Conservation (phyloP, 2,797 vertebrate species). For the Melanogrammus aeglefinus region DNA sequence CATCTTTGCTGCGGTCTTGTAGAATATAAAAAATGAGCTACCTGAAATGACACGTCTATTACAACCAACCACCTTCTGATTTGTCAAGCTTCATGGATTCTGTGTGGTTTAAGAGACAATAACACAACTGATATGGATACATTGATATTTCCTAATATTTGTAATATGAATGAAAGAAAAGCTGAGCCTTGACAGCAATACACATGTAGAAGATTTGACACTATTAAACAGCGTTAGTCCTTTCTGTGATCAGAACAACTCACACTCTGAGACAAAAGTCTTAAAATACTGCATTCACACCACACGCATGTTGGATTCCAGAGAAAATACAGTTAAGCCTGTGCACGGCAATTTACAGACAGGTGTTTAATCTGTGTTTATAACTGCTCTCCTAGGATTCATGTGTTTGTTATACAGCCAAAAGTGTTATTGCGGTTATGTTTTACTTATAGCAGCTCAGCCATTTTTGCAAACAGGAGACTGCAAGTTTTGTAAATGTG, state of each 20-base stretch:
- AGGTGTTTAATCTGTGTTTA: background rate
- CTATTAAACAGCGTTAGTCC: conserved; percentile 39
- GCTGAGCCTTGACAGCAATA: conserved; percentile 71
- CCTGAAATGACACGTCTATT: conserved; percentile 61
- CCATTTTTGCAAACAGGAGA: background rate
- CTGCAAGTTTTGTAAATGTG: background rate
- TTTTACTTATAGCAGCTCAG: conserved; percentile 3
- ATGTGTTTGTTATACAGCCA: background rate
- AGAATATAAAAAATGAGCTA: conserved; percentile 54
- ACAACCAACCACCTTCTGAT: conserved; percentile 65
- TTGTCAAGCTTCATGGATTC: conserved; percentile 68
- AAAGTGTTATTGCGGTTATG: background rate
- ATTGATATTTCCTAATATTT: conserved; percentile 75
- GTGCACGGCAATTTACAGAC: background rate
- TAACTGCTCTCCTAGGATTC: background rate
- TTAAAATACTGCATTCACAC: background rate
- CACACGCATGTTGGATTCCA: background rate
- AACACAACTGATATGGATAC: conserved; percentile 74
- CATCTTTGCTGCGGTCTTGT: background rate
- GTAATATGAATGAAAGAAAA: conserved; percentile 73
- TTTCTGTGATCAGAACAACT: conserved; percentile 48
- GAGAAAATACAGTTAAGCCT: background rate
- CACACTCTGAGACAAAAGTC: conserved; percentile 37
- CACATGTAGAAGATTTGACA: conserved; percentile 54
- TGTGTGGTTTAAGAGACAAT: conserved; percentile 75